phyloP scores from a whole-genome alignment of 1,140 invertebrate species.

The Tyrophagus putrescentiae region DNA sequence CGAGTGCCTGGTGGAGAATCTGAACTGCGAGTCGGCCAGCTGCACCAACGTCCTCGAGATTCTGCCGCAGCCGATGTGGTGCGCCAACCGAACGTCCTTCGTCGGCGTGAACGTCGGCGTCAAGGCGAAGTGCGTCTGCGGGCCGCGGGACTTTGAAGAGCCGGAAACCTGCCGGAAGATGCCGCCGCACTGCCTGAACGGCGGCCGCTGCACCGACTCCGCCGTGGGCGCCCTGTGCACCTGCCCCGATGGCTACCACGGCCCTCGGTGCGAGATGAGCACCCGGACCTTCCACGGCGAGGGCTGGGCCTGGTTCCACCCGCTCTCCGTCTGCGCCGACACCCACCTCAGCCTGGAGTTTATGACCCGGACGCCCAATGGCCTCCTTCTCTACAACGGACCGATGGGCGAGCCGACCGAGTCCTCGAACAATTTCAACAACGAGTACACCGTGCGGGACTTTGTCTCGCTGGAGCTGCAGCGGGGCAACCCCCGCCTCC shows the following conservation, averaged over 20 bases:
- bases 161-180: conserved; percentile 71
- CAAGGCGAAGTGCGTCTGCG: conserved; percentile 59
- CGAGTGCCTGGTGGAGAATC: conserved; percentile 80
- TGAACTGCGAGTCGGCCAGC: conserved; percentile 74
- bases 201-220: conserved; percentile 50
- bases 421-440: conserved; percentile 50
- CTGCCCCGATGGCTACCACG: conserved; percentile 77
- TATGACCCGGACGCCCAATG: conserved; percentile 72
- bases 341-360: conserved; percentile 90
- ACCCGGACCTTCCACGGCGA: conserved; percentile 78
- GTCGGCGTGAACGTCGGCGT: conserved; percentile 72
- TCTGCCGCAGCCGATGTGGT: conserved; percentile 76
- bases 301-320: conserved; percentile 88
- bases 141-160: conserved; percentile 74
- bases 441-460: conserved; percentile 44
- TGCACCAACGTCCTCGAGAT: conserved; percentile 84
- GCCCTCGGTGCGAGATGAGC: conserved; percentile 87
- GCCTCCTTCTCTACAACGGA: conserved; percentile 87
- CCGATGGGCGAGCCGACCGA: conserved; percentile 77
- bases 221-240: conserved; percentile 46
- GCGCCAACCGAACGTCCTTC: conserved; percentile 85
- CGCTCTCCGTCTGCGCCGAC: conserved; percentile 85
- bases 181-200: conserved; percentile 69
- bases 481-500: conserved; percentile 67
- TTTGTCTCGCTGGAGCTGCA: conserved; percentile 85